Evolutionary conservation across 1,140 invertebrate species (phyloP).

Genomic region (Hetaerina americana): DNA sequence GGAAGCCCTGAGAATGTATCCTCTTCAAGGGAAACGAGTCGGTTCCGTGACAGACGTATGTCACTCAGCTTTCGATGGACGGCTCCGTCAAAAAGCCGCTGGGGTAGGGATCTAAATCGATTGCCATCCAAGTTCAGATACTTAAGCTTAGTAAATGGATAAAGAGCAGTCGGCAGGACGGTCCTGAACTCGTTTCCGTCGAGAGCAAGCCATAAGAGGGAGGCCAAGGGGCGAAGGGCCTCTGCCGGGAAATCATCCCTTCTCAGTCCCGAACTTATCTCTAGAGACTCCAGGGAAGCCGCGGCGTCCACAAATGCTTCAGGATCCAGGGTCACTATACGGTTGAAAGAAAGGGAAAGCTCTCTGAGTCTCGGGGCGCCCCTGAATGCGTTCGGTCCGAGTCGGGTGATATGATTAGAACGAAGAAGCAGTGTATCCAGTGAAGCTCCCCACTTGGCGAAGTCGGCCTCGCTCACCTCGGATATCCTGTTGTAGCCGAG

Average conservation of each 20-base stretch:
- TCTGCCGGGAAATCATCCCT: conserved; percentile 62
- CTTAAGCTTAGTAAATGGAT: conserved; percentile 50
- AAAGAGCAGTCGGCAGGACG: conserved; percentile 43
- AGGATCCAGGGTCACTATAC: conserved; percentile 59
- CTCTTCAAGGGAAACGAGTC: conserved; percentile 41
- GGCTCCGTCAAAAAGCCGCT: conserved; percentile 48
- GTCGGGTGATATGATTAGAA: conserved; percentile 67
- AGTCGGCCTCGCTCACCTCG: conserved; percentile 57
- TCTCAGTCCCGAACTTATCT: conserved; percentile 71
- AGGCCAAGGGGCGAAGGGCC: conserved; percentile 50
- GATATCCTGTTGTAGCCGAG: conserved; percentile 75
- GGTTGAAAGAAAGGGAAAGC: conserved; percentile 79
- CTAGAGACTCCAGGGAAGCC: conserved; percentile 61
- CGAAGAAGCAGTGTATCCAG: conserved; percentile 70
- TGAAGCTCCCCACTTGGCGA: conserved; percentile 61
- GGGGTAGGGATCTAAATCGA: conserved; percentile 46
- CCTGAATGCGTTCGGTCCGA: conserved; percentile 58
- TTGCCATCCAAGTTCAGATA: conserved; percentile 82
- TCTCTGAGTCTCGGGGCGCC: conserved; percentile 58
- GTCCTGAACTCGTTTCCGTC: conserved; percentile 76
- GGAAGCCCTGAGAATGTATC: conserved; percentile 48
- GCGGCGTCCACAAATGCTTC: conserved; percentile 59
- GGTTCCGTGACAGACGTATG: conserved; percentile 61
- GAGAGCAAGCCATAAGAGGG: conserved; percentile 68
- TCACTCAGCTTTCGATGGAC: conserved; percentile 62